Base-by-base conservation (phyloP, 2,797 vertebrate species). In the Pantherophis alleghaniensis region DNA sequence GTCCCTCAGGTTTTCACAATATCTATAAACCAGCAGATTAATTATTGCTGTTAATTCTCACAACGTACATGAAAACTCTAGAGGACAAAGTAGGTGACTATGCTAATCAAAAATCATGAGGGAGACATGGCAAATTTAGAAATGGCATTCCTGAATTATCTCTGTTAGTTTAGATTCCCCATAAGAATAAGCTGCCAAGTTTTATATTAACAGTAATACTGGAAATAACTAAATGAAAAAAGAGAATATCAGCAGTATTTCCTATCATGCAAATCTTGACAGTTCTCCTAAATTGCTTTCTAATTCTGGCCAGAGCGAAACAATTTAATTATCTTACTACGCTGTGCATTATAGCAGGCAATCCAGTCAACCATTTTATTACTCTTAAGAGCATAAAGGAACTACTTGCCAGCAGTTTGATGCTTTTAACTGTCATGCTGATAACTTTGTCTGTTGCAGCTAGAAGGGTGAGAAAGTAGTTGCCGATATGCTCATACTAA, bases 131-230 rank as follows among this genome's bases (percentile, higher is more conserved):
- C 47, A 90, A 91, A 88, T 56, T 87, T 90, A 74, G 66, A 56
- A 88, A 94, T 88, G 93, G 61, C 93, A 87, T 87, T 88, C 83
- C 87, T 42, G n/a, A 86, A 57, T 86, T 47, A 89, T 89, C 57
- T 61, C 90, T n/a, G 93, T 79, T 26, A 88, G 47, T 59, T 91
- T 61, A 93, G 51, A 83, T 91, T 91, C 66, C 47, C 20, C 16
- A 32, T 26, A 86, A 86, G 87, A 89, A 89, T 60, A 89, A 28
- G 28, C 32, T 47, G 63, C 51, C 69, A 55, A 56, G 53, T 56
- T 56, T 32, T 63, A 57, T 56, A 69, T 91, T 87, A 93, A 66
- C n/a, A 47, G 5, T n/a, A 89, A 26, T 37, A 22, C 56, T 89
- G 51, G 56, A 89, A 89, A 32, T 60, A 60, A 83, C 11, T 51